Evolutionary conservation across 2,888 invertebrate species (phyloP), one percentile per base, ranked within the genome.

Genomic region (Chelonus formosanus): DNA sequence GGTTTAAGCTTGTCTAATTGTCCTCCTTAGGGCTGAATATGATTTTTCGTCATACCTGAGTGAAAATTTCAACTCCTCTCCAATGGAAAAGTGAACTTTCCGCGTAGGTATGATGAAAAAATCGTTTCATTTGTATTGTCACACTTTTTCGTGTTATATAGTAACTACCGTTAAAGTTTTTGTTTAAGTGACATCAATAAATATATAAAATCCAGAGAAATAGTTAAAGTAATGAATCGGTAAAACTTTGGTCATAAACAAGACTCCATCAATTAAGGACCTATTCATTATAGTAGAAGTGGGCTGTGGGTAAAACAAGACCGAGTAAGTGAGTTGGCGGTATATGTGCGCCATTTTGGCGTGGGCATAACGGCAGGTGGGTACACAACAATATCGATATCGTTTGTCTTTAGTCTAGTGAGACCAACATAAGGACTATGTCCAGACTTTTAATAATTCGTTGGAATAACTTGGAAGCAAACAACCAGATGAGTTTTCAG

Each of bases 191-290:
- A 20, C 20, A 20, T 20, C 1, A 20, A 20, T 32, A 32, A 52
- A 52, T 32, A 5, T 8, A 32, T 52, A 8, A 55, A 43, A 55
- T 35, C 74, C 70, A 73, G 73, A 72, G 65, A 69, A 64, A 70
- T 67, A 48, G 58, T 43, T 20, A 73, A 74, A 40, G 3, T 76
- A 80, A 79, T 80, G 78, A 80, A 79, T 78, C 76, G 78, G 69
- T 73, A 76, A 80, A 79, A 80, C 78, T 80, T 77, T 70, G 77
- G 76, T 77, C 78, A 76, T 79, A 79, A 80, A 78, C 80, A 78
- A 79, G 79, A 72, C 75, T 71, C 75, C 76, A 73, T 77, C 77
- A 78, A 80, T 80, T 80, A 80, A 78, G 76, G 75, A 74, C 74
- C 74, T 75, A 78, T 79, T 80, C 78, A 76, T 80, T 78, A 78